These are phyloP conservation scores for Harpalus rufipes DNA, from an alignment of 2,888 invertebrate genomes.

Conservation along the genomic window DNA sequence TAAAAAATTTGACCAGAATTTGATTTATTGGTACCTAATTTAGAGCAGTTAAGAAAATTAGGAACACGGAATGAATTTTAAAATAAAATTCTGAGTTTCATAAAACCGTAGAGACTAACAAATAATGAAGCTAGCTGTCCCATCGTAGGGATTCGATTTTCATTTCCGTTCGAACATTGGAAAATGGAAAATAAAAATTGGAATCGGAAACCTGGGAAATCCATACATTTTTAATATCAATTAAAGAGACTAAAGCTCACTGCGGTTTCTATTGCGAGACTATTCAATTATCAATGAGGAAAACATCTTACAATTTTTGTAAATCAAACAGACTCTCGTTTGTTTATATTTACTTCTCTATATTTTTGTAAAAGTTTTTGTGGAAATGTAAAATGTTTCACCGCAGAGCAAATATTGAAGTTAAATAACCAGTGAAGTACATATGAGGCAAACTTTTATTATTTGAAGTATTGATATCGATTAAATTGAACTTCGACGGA, in stretches of 20 bases:
- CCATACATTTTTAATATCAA: conserved; percentile 56
- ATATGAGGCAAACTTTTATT: conserved; percentile 38
- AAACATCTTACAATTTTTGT: conserved; percentile 45
- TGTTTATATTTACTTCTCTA: conserved; percentile 53
- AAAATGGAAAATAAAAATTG: conserved; percentile 16
- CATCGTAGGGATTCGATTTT: background rate
- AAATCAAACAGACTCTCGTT: conserved; percentile 28
- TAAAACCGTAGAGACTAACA: background rate
- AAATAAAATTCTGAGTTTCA: background rate
- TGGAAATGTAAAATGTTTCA: conserved; percentile 42
- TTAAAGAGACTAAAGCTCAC: conserved; percentile 15
- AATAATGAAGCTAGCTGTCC: background rate
- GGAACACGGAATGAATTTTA: background rate
- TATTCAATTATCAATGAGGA: conserved; percentile 45
- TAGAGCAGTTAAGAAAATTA: background rate
- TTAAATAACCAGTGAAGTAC: conserved; percentile 52
- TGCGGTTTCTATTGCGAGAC: background rate
- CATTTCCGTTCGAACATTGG: background rate
- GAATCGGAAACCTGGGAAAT: conserved; percentile 37
- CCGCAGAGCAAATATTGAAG: conserved; percentile 51
- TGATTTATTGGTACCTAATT: no score
- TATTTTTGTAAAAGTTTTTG: conserved; percentile 58
- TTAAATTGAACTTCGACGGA: background rate
- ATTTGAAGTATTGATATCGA: conserved; percentile 29
- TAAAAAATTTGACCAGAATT: no score